Evolutionary conservation across 23 tunicate species (phyloP).

Genomic region (Trididemnum clinides): DNA sequence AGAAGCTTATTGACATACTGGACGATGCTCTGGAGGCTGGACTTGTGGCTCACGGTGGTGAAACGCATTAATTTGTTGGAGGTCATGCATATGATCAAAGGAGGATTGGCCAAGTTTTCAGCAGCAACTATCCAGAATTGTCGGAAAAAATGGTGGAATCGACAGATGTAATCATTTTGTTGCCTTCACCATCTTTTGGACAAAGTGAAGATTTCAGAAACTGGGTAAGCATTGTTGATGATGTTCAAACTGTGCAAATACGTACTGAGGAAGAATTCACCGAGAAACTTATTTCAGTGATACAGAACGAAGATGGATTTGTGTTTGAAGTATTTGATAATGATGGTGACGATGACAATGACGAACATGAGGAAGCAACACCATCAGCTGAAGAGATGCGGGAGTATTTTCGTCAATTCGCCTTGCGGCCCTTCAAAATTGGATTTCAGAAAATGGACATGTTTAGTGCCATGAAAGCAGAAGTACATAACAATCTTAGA

Average conservation of each 20-base stretch:
- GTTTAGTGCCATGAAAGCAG: slow-evolving; percentile 40
- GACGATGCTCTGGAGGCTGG: slow-evolving; percentile 32
- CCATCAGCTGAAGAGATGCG: slow-evolving; percentile 44
- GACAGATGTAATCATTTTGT: slow-evolving; percentile 23
- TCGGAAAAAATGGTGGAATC: slow-evolving; percentile 36
- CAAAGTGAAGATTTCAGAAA: slow-evolving; percentile 32
- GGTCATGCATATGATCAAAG: slow-evolving; percentile 35
- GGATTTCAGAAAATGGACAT: slow-evolving; percentile 41
- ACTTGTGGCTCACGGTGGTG: slow-evolving; percentile 42
- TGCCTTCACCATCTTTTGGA: slow-evolving; percentile 33
- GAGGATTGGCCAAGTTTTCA: slow-evolving; percentile 24
- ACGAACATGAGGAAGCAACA: slow-evolving; percentile 41
- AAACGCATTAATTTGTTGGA: slow-evolving; percentile 38
- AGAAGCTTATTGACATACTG: slow-evolving; percentile 33
- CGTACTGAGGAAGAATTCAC: slow-evolving; percentile 28
- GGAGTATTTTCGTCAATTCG: slow-evolving; percentile 29
- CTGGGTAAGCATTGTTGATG: too few species aligned
- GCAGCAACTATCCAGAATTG: slow-evolving; percentile 17
- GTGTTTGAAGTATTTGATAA: neutral
- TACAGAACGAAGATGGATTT: slow-evolving; percentile 6
- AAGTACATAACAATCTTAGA: slow-evolving; percentile 24
- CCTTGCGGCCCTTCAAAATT: slow-evolving; percentile 21
- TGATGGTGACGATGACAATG: slow-evolving; percentile 21
- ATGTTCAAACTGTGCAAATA: slow-evolving; percentile 28
- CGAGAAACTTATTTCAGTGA: slow-evolving; percentile 35